Conservation (phyloP, 2,888 invertebrate genomes). For the Eristalis arbustorum region DNA sequence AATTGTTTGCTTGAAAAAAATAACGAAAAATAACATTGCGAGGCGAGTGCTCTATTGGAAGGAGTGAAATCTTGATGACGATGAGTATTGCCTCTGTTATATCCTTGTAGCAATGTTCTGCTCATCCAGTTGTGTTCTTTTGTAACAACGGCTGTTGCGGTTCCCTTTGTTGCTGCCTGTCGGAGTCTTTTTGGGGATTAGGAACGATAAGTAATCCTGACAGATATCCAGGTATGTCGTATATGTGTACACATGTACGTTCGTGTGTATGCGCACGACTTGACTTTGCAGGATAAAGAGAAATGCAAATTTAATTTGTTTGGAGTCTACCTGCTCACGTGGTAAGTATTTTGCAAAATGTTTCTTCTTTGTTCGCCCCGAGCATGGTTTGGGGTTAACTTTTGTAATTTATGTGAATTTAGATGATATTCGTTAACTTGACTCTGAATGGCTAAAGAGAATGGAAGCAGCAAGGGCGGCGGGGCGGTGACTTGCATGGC, state of each 20-base stretch:
- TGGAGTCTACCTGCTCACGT: constrained; percentile 43
- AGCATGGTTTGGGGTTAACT: constrained; percentile 55
- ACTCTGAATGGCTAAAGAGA: neutral
- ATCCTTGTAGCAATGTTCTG: neutral
- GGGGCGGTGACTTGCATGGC: neutral
- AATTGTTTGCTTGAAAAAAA: neutral
- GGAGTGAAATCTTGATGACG: constrained; percentile 45
- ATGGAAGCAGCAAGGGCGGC: constrained; percentile 9
- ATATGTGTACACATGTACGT: neutral
- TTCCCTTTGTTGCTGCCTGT: neutral
- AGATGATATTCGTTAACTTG: constrained; percentile 57
- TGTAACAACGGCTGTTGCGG: constrained; percentile 55
- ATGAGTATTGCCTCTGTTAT: constrained; percentile 31
- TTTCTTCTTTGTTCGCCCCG: constrained; percentile 28
- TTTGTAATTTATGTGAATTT: constrained; percentile 66
- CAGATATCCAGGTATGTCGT: constrained; percentile 3
- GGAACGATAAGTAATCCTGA: constrained; percentile 21
- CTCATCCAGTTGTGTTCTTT: constrained; percentile 26
- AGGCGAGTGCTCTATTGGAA: constrained; percentile 25
- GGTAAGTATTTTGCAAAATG: constrained; percentile 39
- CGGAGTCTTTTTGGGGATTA: constrained; percentile 30
- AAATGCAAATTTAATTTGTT: constrained; percentile 62
- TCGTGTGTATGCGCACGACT: neutral
- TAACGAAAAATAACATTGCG: neutral
- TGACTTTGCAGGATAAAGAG: constrained; percentile 31